Evolutionary conservation across 1,140 invertebrate species (phyloP).

Genomic region (Lethrus apterus): DNA sequence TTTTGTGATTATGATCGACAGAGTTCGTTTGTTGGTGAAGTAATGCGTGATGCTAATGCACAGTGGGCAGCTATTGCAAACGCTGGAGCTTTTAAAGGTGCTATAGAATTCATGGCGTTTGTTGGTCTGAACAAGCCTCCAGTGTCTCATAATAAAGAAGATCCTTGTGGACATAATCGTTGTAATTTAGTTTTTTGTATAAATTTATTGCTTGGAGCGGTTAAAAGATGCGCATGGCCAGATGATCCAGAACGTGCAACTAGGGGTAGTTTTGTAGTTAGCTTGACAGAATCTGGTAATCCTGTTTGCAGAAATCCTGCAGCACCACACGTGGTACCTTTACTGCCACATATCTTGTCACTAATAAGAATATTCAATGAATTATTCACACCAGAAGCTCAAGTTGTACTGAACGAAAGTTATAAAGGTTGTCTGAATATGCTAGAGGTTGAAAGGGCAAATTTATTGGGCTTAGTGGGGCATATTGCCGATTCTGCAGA

Average conservation of each 20-base stretch:
- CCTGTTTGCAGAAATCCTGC: constrained; percentile 75
- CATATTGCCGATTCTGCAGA: constrained; percentile 40
- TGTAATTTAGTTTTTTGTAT: constrained; percentile 61
- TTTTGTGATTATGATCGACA: constrained; percentile 83
- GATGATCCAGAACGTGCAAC: constrained; percentile 70
- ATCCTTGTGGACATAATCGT: constrained; percentile 52
- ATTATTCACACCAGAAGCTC: constrained; percentile 63
- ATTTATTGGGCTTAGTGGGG: constrained; percentile 53
- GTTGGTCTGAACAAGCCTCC: constrained; percentile 64
- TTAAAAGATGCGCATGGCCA: constrained; percentile 79
- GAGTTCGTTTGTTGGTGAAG: constrained; percentile 71
- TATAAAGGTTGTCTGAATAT: constrained; percentile 63
- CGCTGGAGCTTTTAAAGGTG: constrained; percentile 50
- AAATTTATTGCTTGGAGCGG: constrained; percentile 68
- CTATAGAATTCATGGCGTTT: constrained; percentile 64
- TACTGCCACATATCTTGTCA: constrained; percentile 68
- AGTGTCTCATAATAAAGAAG: constrained; percentile 51
- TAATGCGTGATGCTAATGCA: constrained; percentile 54
- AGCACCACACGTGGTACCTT: constrained; percentile 67
- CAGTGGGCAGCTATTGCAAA: constrained; percentile 55
- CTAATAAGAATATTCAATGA: constrained; percentile 71
- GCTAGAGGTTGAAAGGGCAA: constrained; percentile 60
- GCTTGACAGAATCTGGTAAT: constrained; percentile 56
- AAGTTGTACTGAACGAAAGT: constrained; percentile 54
- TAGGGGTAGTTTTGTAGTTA: constrained; percentile 72